Percentiles rank a stretch among this genome's conserved stretches.
Conservation (phyloP, 2,888 invertebrate species). For the Tridacna crocea region DNA sequence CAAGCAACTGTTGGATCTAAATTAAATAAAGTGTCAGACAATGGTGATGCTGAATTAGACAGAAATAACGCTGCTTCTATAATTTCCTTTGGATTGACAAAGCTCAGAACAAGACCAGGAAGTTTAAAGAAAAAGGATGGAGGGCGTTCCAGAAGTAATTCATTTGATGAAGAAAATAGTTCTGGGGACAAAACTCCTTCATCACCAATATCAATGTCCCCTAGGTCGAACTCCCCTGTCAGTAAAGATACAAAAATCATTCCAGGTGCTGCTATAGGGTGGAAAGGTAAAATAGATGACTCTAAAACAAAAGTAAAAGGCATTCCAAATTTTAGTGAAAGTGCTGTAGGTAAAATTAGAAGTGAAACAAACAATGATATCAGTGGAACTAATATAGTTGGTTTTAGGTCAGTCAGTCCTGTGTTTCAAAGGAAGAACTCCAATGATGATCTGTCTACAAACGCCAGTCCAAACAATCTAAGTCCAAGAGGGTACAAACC, state of each 20-base stretch:
- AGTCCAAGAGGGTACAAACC: conserved; percentile 61
- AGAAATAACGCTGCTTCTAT: conserved; percentile 45
- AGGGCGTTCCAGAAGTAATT: conserved; percentile 25
- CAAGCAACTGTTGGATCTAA: conserved; percentile 51
- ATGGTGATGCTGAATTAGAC: conserved; percentile 28
- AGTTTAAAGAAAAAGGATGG: conserved; percentile 43
- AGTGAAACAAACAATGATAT: conserved; percentile 27
- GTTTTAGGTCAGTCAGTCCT: conserved; percentile 60
- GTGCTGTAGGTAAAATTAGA: conserved; percentile 53
- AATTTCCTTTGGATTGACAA: conserved; percentile 53
- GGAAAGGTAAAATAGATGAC: conserved; percentile 46
- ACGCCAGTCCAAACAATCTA: conserved; percentile 39
- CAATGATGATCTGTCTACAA: conserved; percentile 32
- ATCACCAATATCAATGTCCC: conserved; percentile 28
- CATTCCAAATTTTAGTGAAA: conserved; percentile 40
- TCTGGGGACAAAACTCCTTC: conserved; percentile 5
- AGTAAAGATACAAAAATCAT: conserved; percentile 41
- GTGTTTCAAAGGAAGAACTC: conserved; percentile 39
- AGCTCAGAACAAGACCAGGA: conserved; percentile 52
- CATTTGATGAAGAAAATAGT: conserved; percentile 34
- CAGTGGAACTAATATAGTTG: conserved; percentile 21
- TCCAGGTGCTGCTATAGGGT: conserved; percentile 55
- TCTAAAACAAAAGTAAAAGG: conserved; percentile 16
- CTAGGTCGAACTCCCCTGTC: conserved; percentile 27
- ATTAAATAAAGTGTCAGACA: conserved; percentile 29